These are phyloP conservation scores for Adelphocoris suturalis DNA, from an alignment of 2,888 invertebrate species.

Conservation along the genomic window DNA sequence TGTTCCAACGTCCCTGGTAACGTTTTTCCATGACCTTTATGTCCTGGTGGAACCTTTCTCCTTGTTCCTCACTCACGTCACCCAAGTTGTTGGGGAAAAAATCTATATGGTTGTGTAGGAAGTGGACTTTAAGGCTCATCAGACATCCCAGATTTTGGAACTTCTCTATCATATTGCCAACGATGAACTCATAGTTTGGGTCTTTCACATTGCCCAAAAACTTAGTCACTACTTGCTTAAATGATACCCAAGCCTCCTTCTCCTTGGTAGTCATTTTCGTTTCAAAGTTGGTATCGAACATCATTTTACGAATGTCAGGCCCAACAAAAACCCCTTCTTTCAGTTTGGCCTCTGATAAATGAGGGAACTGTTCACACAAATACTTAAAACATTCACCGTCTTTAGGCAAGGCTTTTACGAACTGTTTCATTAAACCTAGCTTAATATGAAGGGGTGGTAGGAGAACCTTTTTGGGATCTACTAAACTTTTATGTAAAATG, in stretches of 20 bases:
- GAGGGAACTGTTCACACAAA: background rate
- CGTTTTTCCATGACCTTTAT: too few relatives aligned
- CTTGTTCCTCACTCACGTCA: conserved; percentile 77
- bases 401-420: conserved; percentile 13
- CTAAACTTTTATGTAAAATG: background rate
- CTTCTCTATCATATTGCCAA: conserved; percentile 72
- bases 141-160: conserved; percentile 75
- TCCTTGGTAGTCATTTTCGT: background rate
- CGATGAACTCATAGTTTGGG: conserved; percentile 69
- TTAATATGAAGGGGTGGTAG: conserved; percentile 46
- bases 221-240: conserved; percentile 68
- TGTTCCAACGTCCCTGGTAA: too few relatives aligned
- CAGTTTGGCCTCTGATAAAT: background rate
- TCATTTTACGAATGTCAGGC: conserved; percentile 26
- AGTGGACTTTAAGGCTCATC: conserved; percentile 78
- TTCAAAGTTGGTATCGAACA: background rate
- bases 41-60: conserved; percentile 56
- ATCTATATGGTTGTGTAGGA: conserved; percentile 77
- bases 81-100: conserved; percentile 78
- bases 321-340: conserved; percentile 52
- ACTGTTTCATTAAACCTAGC: conserved; percentile 45
- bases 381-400: background rate
- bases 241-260: conserved; percentile 58
- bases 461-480: conserved; percentile 25
- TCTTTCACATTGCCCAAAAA: conserved; percentile 62